These are phyloP conservation scores for Chlorocebus sabaeus DNA, from an alignment of 2,113 vertebrate genomes.

Conservation along the genomic window DNA sequence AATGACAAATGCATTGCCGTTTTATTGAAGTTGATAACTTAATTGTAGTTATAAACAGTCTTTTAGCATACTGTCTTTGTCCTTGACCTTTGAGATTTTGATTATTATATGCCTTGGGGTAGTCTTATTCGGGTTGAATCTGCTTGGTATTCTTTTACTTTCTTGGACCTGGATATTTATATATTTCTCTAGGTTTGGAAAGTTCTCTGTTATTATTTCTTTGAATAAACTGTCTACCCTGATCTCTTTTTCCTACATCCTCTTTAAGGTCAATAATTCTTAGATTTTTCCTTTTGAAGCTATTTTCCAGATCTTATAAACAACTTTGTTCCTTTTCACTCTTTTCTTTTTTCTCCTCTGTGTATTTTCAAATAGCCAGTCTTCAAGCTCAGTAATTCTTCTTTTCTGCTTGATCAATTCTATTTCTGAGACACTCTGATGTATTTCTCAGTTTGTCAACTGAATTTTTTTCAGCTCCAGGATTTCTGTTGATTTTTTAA, in stretches of 20 bases:
- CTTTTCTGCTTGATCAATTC: neutral
- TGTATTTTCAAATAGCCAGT: neutral
- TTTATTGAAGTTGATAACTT: slow-evolving; percentile 4
- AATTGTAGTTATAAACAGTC: neutral
- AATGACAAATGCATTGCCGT: neutral
- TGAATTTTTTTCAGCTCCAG: neutral
- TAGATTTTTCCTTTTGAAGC: neutral
- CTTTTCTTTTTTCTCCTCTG: neutral
- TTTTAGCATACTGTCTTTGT: neutral
- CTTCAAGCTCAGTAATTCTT: neutral
- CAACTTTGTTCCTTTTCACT: neutral
- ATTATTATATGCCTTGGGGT: neutral
- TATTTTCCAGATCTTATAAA: neutral
- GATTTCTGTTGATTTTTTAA: neutral
- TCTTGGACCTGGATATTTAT: neutral
- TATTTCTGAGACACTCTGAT: neutral
- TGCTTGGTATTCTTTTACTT: neutral
- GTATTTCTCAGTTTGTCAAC: neutral
- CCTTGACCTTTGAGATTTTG: neutral
- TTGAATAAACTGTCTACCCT: neutral
- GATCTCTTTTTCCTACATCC: neutral
- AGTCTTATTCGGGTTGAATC: neutral
- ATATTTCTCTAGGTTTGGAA: neutral
- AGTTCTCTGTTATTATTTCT: neutral
- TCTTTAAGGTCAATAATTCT: neutral